Percentiles rank a stretch among this genome's conserved stretches.
Conservation (phyloP, 2,797 vertebrate species). For the Schizopygopsis pylzovi region DNA sequence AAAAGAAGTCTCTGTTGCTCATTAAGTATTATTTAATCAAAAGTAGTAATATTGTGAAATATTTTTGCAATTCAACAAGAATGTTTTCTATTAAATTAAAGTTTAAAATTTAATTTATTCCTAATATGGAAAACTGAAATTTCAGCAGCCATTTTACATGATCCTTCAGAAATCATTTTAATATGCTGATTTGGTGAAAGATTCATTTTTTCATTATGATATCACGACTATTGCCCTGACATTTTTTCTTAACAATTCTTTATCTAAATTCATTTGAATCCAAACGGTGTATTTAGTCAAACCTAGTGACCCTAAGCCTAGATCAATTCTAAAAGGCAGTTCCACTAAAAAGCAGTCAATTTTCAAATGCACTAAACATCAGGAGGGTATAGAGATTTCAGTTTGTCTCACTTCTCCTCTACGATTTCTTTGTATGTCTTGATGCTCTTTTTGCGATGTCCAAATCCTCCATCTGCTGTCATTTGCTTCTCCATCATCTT, state of each 20-base stretch:
- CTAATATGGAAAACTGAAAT: background rate
- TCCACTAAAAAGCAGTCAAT: background rate
- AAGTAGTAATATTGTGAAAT: too few species aligned
- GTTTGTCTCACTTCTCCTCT: constrained; percentile 91
- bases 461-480: constrained; percentile 75
- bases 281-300: background rate
- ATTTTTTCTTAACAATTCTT: background rate
- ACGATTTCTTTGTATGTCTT: constrained; percentile 98
- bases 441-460: constrained; percentile 91
- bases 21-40: too few species aligned
- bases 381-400: background rate
- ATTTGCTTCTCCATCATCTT: constrained; percentile 93
- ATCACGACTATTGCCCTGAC: background rate
- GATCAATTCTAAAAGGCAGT: background rate
- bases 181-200: background rate
- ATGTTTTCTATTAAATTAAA: background rate
- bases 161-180: background rate
- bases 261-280: background rate
- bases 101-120: background rate
- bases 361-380: background rate
- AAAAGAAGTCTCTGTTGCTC: too few species aligned
- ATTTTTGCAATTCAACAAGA: too few species aligned
- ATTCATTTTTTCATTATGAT: background rate
- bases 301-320: background rate
- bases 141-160: background rate